Conservation (phyloP, 1,140 invertebrate species). For the Protaetia brevitarsis region DNA sequence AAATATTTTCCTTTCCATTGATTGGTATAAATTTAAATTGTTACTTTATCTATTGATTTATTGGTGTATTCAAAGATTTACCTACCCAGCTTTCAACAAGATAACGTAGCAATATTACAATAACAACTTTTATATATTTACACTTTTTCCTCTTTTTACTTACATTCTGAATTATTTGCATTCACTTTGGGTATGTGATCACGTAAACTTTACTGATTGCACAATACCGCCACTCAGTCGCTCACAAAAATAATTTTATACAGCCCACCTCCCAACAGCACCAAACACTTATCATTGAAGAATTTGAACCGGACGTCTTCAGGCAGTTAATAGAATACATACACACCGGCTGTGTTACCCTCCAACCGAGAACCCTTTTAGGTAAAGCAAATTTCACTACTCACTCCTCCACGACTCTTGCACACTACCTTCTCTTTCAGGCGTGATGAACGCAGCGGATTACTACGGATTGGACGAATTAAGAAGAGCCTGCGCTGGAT, state of each 20-base stretch:
- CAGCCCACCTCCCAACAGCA: slow-evolving; percentile 83
- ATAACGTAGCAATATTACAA: too few relatives aligned
- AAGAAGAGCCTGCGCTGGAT: slow-evolving; percentile 82
- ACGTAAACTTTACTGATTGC: slow-evolving; percentile 4
- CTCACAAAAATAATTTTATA: slow-evolving; percentile 23
- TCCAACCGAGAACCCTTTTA: slow-evolving; percentile 84
- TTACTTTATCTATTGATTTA: too few relatives aligned
- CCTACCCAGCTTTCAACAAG: too few relatives aligned
- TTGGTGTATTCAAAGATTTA: too few relatives aligned
- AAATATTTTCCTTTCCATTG: too few relatives aligned
- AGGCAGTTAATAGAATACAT: slow-evolving; percentile 93
- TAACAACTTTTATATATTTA: background rate
- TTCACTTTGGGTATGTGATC: background rate
- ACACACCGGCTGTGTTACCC: slow-evolving; percentile 89
- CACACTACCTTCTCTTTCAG: slow-evolving; percentile 55
- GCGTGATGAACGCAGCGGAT: slow-evolving; percentile 95
- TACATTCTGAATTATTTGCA: background rate
- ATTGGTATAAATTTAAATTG: too few relatives aligned
- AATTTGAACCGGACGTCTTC: slow-evolving; percentile 94
- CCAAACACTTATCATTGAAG: slow-evolving; percentile 91
- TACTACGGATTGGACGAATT: slow-evolving; percentile 91
- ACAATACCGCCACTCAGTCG: background rate
- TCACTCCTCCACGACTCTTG: background rate
- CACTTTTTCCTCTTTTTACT: too few relatives aligned
- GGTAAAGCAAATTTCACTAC: slow-evolving; percentile 55